Base-by-base conservation (phyloP, 2,113 vertebrate genomes). In the Heterotis niloticus region DNA sequence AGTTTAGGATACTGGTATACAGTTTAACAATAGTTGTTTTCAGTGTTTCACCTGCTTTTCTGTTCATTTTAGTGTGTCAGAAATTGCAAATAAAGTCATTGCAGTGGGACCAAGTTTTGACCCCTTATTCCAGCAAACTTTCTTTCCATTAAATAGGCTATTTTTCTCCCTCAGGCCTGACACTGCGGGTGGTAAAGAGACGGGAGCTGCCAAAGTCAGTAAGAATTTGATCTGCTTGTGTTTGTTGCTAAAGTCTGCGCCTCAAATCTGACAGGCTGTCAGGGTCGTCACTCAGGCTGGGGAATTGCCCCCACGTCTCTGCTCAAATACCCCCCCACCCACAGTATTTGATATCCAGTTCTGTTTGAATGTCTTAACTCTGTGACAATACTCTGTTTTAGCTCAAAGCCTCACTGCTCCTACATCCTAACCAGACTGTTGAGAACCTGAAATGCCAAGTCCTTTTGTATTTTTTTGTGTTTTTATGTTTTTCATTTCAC, bases 141-240 rank as follows among this genome's bases (percentile, higher is more conserved):
- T n/a, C n/a, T 64, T 20, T 26, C 59, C 11, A 24, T 64, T 52
- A 7, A 65, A 66, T 29, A 18, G 14, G 60, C 54, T 62, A 62
- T 24, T 78, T 7, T 70, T n/a, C 54, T 34, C 57, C 78, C 78
- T 83, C 82, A 98, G 96, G 95, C 92, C 94, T 88, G 96, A 96
- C 80, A 92, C 92, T 93, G 87, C 95, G 88, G 92, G 93, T 92
- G 94, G 96, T 96, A 98, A 96, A 98, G 96, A 98, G 94, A 95
- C 96, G 90, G 96, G 96, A 98, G 94, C 96, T 95, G 94, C 95
- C 96, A 98, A 98, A 98, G 96, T 98, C 96, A 98, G 96, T 98
- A 98, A 98, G 96, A 98, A 98, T 96, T 96, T 95, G 92, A 94
- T 93, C 91, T 94, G 91, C 82, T 89, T 93, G 91, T 90, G 89